phyloP scores from a whole-genome alignment of 2,797 vertebrate genomes.

The Lindbergichthys nudifrons region DNA sequence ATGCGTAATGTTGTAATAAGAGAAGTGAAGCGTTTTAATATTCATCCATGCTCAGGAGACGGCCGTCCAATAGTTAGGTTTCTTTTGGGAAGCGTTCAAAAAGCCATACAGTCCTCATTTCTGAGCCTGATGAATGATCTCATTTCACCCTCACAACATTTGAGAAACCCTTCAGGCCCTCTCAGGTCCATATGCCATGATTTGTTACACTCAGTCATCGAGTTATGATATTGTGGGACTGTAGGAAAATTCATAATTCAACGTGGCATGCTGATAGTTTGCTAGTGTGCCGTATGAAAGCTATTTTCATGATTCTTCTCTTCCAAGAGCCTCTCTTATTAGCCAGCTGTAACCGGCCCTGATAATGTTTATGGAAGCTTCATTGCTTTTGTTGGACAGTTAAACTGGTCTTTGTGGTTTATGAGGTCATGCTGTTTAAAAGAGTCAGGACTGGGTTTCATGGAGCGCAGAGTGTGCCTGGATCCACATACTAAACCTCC shows the following conservation, averaged over 20 bases:
- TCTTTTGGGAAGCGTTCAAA: slow-evolving; percentile 19
- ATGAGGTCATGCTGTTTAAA: slow-evolving; percentile 70
- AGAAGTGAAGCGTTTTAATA: slow-evolving; percentile 26
- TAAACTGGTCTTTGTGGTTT: slow-evolving; percentile 69
- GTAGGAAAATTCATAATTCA: slow-evolving; percentile 11
- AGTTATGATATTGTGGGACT: slow-evolving; percentile 1
- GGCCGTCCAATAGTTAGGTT: slow-evolving; percentile 11
- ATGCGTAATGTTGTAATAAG: slow-evolving; percentile 19
- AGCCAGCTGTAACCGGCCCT: slow-evolving; percentile 54
- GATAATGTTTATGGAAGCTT: slow-evolving; percentile 75
- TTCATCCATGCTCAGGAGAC: slow-evolving; percentile 14
- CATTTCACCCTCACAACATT: slow-evolving; percentile 26
- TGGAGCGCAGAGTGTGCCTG: slow-evolving; percentile 31
- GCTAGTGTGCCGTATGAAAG: background rate
- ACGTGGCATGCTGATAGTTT: background rate
- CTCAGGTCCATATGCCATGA: background rate
- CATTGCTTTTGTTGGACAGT: slow-evolving; percentile 75
- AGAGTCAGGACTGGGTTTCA: slow-evolving; percentile 56
- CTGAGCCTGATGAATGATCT: slow-evolving; percentile 26
- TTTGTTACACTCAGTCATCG: slow-evolving; percentile 20
- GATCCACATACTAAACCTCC: slow-evolving; percentile 44
- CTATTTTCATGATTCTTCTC: slow-evolving; percentile 28
- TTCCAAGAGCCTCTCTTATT: slow-evolving; percentile 47
- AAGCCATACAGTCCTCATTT: slow-evolving; percentile 20
- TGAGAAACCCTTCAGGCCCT: slow-evolving; percentile 10